A percentile compares a stretch with the other conserved stretches of the same genome.
Evolutionary conservation across 2,113 vertebrate genomes (phyloP).

Genomic region (Heterocephalus glaber): DNA sequence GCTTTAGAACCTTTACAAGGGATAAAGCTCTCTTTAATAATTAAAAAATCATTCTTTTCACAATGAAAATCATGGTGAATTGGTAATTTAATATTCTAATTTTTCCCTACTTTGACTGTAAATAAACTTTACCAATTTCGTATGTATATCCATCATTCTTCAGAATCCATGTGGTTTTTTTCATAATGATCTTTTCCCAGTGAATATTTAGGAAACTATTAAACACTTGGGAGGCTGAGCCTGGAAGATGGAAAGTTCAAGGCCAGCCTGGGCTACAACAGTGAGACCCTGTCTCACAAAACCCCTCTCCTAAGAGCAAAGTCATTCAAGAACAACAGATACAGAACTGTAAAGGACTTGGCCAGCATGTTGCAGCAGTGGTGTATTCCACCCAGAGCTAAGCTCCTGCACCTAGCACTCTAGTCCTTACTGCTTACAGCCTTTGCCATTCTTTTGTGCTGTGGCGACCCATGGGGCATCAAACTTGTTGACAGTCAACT

Average conservation of each 20-base stretch:
- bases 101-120: conserved; percentile 40
- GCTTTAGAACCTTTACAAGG: conserved; percentile 22
- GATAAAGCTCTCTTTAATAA: conserved; percentile 1
- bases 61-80: conserved; percentile 6
- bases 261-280: neutral
- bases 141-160: neutral
- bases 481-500: neutral
- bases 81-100: conserved; percentile 9
- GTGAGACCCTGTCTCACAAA: neutral
- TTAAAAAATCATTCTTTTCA: conserved; percentile 48
- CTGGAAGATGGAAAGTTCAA: neutral
- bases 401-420: accelerated
- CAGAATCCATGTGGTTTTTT: neutral
- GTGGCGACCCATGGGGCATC: neutral
- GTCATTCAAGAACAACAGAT: neutral
- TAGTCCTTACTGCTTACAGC: neutral
- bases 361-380: neutral
- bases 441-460: neutral
- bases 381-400: neutral
- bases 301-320: neutral
- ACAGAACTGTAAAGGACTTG: neutral
- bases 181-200: neutral
- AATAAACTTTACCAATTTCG: neutral
- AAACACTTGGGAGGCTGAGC: neutral
- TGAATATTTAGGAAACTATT: neutral